Conservation (phyloP, 2,797 vertebrate species). For the Eleutherodactylus coqui region DNA sequence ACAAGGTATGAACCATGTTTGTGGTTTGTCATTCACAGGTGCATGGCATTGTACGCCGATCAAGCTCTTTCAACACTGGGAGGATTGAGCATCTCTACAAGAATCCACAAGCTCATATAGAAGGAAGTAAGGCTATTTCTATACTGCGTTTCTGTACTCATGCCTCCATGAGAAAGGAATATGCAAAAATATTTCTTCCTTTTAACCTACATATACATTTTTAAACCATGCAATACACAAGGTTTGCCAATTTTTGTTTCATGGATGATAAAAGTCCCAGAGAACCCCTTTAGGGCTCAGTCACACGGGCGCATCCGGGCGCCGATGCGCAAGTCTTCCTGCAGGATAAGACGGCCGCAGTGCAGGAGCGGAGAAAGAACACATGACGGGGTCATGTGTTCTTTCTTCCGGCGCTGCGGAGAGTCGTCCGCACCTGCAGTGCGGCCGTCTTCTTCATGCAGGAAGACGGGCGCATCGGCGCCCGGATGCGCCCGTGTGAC, state of each 20-base stretch:
- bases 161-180: neutral
- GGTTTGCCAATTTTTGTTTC: neutral
- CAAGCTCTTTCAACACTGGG: conserved; percentile 98
- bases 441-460: too few relatives aligned
- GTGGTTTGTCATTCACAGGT: conserved; percentile 78
- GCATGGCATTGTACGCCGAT: conserved; percentile 92
- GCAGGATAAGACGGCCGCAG: too few relatives aligned
- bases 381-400: too few relatives aligned
- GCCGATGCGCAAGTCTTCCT: too few relatives aligned
- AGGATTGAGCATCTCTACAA: conserved; percentile 97
- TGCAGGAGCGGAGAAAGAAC: too few relatives aligned
- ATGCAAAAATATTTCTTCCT: neutral
- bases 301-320: too few relatives aligned
- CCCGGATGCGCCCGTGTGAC: too few relatives aligned
- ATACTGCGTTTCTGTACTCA: neutral
- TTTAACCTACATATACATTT: neutral
- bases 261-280: too few relatives aligned
- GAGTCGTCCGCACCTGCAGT: too few relatives aligned
- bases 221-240: neutral
- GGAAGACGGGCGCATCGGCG: too few relatives aligned
- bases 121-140: conserved; percentile 85
- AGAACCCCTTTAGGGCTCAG: too few relatives aligned
- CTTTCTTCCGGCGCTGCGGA: too few relatives aligned
- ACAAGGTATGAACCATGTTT: conserved; percentile 47
- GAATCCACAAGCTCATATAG: conserved; percentile 90